These are phyloP conservation scores for Iselma pallidipennis DNA, from an alignment of 2,888 invertebrate species.

Conservation along the genomic window DNA sequence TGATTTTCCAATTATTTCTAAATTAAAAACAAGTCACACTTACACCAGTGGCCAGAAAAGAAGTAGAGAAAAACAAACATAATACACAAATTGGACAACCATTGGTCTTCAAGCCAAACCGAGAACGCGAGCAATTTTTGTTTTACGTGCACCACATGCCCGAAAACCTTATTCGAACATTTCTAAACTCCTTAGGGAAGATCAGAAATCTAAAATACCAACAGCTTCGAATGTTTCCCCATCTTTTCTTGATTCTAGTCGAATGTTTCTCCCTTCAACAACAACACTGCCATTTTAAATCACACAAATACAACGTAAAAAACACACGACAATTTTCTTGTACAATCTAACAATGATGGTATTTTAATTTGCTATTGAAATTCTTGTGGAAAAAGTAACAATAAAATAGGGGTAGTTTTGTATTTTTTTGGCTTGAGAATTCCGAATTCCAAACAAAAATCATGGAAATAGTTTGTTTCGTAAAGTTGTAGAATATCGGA, in stretches of 20 bases:
- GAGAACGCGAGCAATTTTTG: conserved; percentile 44
- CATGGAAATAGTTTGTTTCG: too few relatives aligned
- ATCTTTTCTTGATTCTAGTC: background rate
- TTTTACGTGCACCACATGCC: conserved; percentile 43
- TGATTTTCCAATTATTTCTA: conserved; percentile 40
- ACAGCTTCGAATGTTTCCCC: conserved; percentile 1
- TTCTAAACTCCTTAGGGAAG: conserved; percentile 35
- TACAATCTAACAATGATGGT: background rate
- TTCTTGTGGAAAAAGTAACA: too few relatives aligned
- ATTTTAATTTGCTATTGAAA: background rate
- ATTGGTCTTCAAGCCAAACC: conserved; percentile 35
- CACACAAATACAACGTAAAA: conserved; percentile 15
- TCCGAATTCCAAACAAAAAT: too few relatives aligned
- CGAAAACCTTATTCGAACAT: conserved; percentile 28
- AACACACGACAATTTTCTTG: background rate
- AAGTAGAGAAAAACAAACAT: conserved; percentile 9
- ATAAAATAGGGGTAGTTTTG: too few relatives aligned
- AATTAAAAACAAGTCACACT: conserved; percentile 43
- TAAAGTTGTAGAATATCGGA: conserved; percentile 4
- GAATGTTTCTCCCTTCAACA: conserved; percentile 4
- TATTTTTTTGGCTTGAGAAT: conserved; percentile 23
- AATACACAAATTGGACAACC: background rate
- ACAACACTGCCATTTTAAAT: conserved; percentile 9
- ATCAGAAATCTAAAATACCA: conserved; percentile 25
- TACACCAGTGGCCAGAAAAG: conserved; percentile 27